Base-by-base conservation (phyloP, 2,888 invertebrate species). In the Frankliniella intonsa region DNA sequence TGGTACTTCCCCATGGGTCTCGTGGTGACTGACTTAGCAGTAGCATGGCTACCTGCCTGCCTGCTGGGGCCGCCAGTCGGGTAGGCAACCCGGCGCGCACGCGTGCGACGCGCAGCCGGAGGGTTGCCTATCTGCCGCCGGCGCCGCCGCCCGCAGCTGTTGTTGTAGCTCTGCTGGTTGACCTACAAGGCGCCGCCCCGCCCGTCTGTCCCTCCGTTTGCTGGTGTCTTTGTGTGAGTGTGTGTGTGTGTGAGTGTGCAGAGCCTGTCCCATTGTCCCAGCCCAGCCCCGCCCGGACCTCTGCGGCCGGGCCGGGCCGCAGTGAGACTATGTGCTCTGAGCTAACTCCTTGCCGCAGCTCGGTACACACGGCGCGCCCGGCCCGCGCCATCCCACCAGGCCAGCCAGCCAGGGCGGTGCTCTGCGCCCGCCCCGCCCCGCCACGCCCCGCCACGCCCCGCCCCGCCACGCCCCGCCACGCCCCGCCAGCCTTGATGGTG, bases 301-400 rank as follows among this genome's bases (percentile, higher is more conserved):
- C 11, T 19, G 69, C 69, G 69, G 69, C 17, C 65, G 2, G 65
- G n/a, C 2, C 65, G 22, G 69, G 69, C 17, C 55, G 55, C 12
- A 55, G 55, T 19, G 55, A 55, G 55, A 55, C 69, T 76, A 76
- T 76, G 69, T 76, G 69, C 69, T 76, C 69, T 76, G 69, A 25
- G 69, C 69, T 76, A 76, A 76, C 69, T 76, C 25, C 69, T 76
- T 25, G 69, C 69, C 69, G 69, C 69, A 76, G 69, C 69, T 76
- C 25, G 9, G 69, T 22, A 76, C 69, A 76, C 69, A 76, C 69
- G 69, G 38, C 69, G 11, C 69, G 69, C 69, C 22, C 9, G 17
- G 3, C 55, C 55, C 69, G 11, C 69, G 69, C 69, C 22, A 55
- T 5, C 55, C 55, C 55, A 55, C 55, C 55, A 62, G 38, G 38